These are phyloP conservation scores for Tenthredo livida DNA, from an alignment of 2,888 invertebrate genomes.

Conservation along the genomic window DNA sequence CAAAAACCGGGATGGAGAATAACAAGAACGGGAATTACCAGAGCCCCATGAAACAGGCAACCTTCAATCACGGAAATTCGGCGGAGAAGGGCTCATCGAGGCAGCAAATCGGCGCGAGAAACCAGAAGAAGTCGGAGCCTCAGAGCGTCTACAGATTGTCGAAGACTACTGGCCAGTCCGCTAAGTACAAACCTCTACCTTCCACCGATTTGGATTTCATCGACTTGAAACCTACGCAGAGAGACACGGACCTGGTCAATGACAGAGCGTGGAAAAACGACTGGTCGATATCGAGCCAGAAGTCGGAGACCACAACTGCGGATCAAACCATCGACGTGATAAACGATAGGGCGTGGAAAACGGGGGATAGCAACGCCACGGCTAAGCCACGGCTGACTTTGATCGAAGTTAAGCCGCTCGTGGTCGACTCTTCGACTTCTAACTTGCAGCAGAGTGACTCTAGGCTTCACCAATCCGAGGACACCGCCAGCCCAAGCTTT, in stretches of 20 bases:
- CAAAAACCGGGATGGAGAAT: background rate
- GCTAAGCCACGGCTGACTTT: conserved; percentile 66
- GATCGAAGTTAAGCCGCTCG: conserved; percentile 69
- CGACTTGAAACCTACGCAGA: conserved; percentile 52
- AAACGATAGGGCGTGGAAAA: conserved; percentile 73
- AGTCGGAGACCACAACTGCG: conserved; percentile 53
- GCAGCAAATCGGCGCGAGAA: background rate
- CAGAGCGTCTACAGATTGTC: conserved; percentile 12
- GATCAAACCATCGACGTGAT: conserved; percentile 71
- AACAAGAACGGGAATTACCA: conserved; percentile 15
- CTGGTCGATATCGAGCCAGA: conserved; percentile 68
- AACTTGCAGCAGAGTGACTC: conserved; percentile 17
- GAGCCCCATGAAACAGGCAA: conserved; percentile 30
- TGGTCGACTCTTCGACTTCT: background rate
- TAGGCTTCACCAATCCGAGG: conserved; percentile 56
- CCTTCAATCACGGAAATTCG: conserved; percentile 9
- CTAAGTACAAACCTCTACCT: conserved; percentile 27
- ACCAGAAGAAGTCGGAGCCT: conserved; percentile 5
- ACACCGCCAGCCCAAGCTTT: conserved; percentile 72
- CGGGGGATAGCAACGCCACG: conserved; percentile 55
- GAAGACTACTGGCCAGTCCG: background rate
- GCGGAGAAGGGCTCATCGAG: background rate
- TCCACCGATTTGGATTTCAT: conserved; percentile 25
- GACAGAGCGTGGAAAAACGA: conserved; percentile 74
- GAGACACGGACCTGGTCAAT: conserved; percentile 73